Evolutionary conservation across 2,113 vertebrate genomes (phyloP), one percentile per base, ranked within the genome.

Genomic region (Peucedramus taeniatus): DNA sequence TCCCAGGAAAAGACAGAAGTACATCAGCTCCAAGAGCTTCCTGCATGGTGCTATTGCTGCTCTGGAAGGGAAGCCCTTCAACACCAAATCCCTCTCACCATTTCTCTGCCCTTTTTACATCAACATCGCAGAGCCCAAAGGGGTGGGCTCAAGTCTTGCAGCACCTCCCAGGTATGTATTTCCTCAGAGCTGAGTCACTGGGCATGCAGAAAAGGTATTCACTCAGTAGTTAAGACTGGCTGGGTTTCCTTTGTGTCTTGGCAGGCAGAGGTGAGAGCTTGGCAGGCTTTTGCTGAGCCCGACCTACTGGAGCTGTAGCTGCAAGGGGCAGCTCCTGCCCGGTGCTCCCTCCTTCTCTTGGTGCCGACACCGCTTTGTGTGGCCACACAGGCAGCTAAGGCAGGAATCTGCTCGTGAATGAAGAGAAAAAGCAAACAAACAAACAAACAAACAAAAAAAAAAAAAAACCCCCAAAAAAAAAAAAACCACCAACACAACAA

Each of bases 341-440:
- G 2, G 13, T 1, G 31, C 35, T 66, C 33, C 37, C 31, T 60
- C 54, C 42, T 77, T 61, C 39, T 56, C 30, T 61, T 31, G 50
- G 33, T n/a, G 60, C 51, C 0, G 0, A n/a, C 40, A 9, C 28
- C 0, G 0, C 56, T 57, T n/a, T n/a, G 22, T n/a, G 49, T 3
- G 49, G 66, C 57, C n/a, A 21, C 15, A 7, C 20, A 10, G 31
- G 19, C 17, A 83, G 31, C 28, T 27, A 30, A 83, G 89, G 31
- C 56, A 51, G 39, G 8, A 39, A 83, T 49, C 63, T 60, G 30
- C 26, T 56, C 9, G 5, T 30, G 37, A 76, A n/a, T 65, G 59
- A 80, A 69, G 8, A 21, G 9, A 6, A 39, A 85, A 80, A 74
- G 5, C 40, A 72, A 60, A 56, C 4, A 17, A 30, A 70, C n/a